Base-by-base conservation (phyloP, 2,888 invertebrate species). In the Urechis unicinctus region DNA sequence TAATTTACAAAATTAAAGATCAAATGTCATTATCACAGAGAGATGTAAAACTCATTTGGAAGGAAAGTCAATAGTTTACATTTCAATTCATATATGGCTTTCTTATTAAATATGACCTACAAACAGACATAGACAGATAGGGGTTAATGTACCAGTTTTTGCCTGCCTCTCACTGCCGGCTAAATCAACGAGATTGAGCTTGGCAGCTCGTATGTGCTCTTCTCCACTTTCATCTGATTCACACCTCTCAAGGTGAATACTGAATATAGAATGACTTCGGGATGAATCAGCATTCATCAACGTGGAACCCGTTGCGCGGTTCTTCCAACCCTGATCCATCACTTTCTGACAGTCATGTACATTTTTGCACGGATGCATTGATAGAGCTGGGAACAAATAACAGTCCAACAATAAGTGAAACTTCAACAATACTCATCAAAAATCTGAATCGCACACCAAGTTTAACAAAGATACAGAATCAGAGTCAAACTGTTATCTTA, bases 121-220 rank as follows among this genome's bases (percentile, higher is more conserved):
- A n/a, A n/a, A n/a, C n/a, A n/a, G n/a, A n/a, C n/a, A n/a, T n/a
- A n/a, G n/a, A n/a, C n/a, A n/a, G n/a, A n/a, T n/a, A n/a, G n/a
- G n/a, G n/a, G n/a, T n/a, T 45, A 22, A 24, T 30, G 13, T 41
- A 82, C 83, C 83, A 60, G 84, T 85, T 76, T 91, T 89, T 2
- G 86, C 83, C 75, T 91, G 91, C 57, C 91, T 78, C 71, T 93
- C 92, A 28, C 89, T 89, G 4, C 92, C 92, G 1, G 92, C 92
- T 66, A 93, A 79, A 80, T 93, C 92, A 0, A 92, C 92, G 53
- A 93, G 79, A 74, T 91, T 91, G 21, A 93, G 80, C 77, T 91
- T 88, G 1, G 88, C 86, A 68, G 85, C 81, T 61, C 85, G 72
- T 42, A 88, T 84, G 58, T 83, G 81, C 49, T 82, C 80, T 53